Base-by-base conservation (phyloP, 2,797 vertebrate species). In the Linurgus olivaceus region DNA sequence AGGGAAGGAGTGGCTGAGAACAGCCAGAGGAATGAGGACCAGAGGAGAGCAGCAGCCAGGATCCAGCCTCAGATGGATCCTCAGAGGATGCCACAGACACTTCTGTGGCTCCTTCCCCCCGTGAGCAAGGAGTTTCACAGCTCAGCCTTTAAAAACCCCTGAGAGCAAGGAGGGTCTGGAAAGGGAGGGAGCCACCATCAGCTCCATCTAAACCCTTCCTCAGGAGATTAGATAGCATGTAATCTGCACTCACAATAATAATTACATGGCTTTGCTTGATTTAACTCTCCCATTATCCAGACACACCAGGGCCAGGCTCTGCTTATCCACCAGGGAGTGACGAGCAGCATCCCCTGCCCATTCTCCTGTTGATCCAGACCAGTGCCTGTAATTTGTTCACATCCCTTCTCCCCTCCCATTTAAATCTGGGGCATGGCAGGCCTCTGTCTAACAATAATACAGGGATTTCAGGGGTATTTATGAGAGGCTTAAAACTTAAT, bases 401-500 rank as follows among this genome's bases (percentile, higher is more conserved):
- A 89, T 89, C 91, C 93, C 73, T 51, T 38, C 88, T 91, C 84
- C 88, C 61, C 81, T 88, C 86, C 31, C 1, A 57, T 94, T 62
- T 92, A 89, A 94, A 93, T 58, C 94, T 88, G 25, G 0, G 92
- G 37, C 86, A 94, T 51, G 67, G 75, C 82, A 88, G 81, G 72
- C 84, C 92, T 93, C 65, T 84, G 91, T 88, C 71, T 92, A 94
- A 90, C 95, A 96, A 81, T 83, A 96, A 96, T 95, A 94, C 63
- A 91, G 78, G 91, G 94, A 97, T 97, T 96, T 94, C 79, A 83
- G 91, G 79, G 89, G 89, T 95, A 95, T 95, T 96, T 94, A 91
- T 86, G 85, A 95, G 92, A 92, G 84, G 94, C 94, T 96, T 96
- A 96, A 88, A 95, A 94, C 72, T 83, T 96, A 96, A 96, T 95